Percentiles rank a stretch among this genome's conserved stretches.
phyloP scores from a whole-genome alignment of 2,888 invertebrate species.

The Phymatocera aterrima region DNA sequence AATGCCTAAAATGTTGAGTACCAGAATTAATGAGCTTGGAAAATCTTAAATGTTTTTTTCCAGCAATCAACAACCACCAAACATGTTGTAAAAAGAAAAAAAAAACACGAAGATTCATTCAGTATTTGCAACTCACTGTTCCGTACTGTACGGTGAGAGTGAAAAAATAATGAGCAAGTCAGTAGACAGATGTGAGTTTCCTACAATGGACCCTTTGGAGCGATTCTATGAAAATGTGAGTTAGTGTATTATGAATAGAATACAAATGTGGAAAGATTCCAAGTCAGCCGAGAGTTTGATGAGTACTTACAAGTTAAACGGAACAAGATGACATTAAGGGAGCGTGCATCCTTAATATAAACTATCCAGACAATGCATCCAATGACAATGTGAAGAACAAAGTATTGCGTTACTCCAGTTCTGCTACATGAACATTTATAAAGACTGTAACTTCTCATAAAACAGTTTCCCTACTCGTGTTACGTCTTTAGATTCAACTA shows the following conservation, averaged over 20 bases:
- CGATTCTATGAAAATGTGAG: neutral
- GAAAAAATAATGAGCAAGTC: neutral
- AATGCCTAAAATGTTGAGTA: conserved; percentile 12
- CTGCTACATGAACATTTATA: conserved; percentile 66
- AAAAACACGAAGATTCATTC: neutral
- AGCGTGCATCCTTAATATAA: conserved; percentile 68
- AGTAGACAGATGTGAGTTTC: neutral
- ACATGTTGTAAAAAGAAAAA: neutral
- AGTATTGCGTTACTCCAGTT: conserved; percentile 67
- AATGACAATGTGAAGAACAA: conserved; percentile 64
- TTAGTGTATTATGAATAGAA: neutral
- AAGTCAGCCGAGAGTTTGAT: conserved; percentile 40
- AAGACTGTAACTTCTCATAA: conserved; percentile 63
- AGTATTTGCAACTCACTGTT: neutral
- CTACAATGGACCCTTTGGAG: neutral
- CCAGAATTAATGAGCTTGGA: neutral
- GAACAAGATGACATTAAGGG: conserved; percentile 61
- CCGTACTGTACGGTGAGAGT: neutral
- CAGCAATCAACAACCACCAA: neutral
- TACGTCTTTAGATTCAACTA: conserved; percentile 56
- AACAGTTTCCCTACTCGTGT: conserved; percentile 61
- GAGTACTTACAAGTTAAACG: conserved; percentile 61
- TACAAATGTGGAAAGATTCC: neutral
- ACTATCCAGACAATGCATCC: conserved; percentile 68
- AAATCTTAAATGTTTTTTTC: neutral